Evolutionary conservation across 2,113 vertebrate species (phyloP).

Genomic region (Orientallactaga bullata): DNA sequence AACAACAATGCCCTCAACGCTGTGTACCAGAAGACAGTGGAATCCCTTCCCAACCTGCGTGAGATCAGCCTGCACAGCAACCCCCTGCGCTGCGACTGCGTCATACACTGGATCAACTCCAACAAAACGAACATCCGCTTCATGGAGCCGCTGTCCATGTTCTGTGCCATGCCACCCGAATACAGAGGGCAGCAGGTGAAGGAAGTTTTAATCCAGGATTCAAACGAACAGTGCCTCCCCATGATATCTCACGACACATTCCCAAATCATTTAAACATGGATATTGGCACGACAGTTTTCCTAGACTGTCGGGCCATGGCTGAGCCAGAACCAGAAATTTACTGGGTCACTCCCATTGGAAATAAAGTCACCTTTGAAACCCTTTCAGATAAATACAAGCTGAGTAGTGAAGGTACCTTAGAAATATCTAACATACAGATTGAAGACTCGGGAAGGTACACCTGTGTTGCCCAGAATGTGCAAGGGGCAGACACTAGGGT

Average conservation of each 20-base stretch:
- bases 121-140: conserved; percentile 97
- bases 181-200: conserved; percentile 93
- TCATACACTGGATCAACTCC: conserved; percentile 96
- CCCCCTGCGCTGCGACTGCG: conserved; percentile 96
- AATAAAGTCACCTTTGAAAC: conserved; percentile 94
- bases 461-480: conserved; percentile 96
- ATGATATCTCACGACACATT: conserved; percentile 96
- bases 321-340: conserved; percentile 97
- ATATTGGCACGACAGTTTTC: conserved; percentile 91
- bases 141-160: conserved; percentile 98
- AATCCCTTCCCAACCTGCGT: conserved; percentile 95
- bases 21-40: conserved; percentile 94
- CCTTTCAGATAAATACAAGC: conserved; percentile 93
- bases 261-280: conserved; percentile 93
- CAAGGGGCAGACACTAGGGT: conserved; percentile 97
- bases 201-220: conserved; percentile 92
- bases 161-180: conserved; percentile 95
- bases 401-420: conserved; percentile 94
- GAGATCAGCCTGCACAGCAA: conserved; percentile 99
- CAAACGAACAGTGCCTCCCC: conserved; percentile 94
- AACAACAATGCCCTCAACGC: conserved; percentile 97
- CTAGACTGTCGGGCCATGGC: conserved; percentile 98
- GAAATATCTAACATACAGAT: conserved; percentile 93
- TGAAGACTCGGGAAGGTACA: conserved; percentile 96
- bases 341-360: conserved; percentile 98